Evolutionary conservation across 2,888 invertebrate species (phyloP).

Genomic region (Leptothorax acervorum): DNA sequence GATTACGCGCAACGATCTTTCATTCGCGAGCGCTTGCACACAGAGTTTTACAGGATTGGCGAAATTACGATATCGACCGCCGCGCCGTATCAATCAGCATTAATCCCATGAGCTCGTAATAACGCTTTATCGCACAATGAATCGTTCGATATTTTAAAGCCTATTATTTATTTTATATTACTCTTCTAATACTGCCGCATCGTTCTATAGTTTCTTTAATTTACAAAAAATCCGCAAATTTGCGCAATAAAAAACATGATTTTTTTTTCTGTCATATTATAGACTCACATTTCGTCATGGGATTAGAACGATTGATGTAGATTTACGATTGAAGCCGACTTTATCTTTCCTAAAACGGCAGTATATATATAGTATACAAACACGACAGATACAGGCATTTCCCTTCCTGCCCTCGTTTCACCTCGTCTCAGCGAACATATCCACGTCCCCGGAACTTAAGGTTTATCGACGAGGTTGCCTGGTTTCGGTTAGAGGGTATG

Average conservation of each 20-base stretch:
- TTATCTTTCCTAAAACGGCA: conserved; percentile 43
- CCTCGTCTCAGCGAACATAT: conserved; percentile 57
- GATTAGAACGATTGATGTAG: conserved; percentile 61
- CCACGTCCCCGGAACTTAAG: conserved; percentile 69
- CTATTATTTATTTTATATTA: not conserved
- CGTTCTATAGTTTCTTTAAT: not conserved
- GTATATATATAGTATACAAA: conserved; percentile 13
- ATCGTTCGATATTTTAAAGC: not conserved
- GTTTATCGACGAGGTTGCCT: conserved; percentile 77
- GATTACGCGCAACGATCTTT: conserved; percentile 60
- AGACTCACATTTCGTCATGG: conserved; percentile 23
- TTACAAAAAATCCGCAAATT: not conserved
- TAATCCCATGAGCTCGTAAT: not conserved
- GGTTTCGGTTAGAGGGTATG: conserved; percentile 72
- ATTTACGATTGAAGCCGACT: conserved; percentile 50
- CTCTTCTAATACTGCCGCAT: not conserved
- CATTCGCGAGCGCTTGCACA: conserved; percentile 47
- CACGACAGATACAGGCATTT: conserved; percentile 53
- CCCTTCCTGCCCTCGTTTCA: conserved; percentile 71
- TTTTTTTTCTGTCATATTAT: not conserved
- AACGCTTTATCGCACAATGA: not conserved
- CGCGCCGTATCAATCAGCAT: conserved; percentile 21
- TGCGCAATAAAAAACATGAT: not conserved
- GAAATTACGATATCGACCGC: conserved; percentile 37
- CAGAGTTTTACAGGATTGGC: conserved; percentile 42